Conservation (phyloP, 2,888 invertebrate genomes). For the Cheilosia variabilis region DNA sequence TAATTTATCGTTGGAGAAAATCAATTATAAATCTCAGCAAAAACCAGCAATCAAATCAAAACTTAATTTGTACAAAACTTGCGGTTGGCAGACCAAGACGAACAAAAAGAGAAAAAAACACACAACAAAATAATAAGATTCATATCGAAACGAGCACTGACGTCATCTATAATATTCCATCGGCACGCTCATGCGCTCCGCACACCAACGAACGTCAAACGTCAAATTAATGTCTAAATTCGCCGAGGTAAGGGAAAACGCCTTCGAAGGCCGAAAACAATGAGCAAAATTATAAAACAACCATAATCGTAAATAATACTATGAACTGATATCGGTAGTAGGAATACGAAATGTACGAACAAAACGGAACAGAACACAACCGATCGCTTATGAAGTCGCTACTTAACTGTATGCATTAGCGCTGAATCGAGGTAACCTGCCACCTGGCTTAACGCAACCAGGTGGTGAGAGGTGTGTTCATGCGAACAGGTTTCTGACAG, state of each 20-base stretch:
- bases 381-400: slow-evolving; percentile 61
- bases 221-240: slow-evolving; percentile 28
- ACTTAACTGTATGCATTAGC: slow-evolving; percentile 60
- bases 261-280: slow-evolving; percentile 20
- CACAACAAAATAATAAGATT: slow-evolving; percentile 17
- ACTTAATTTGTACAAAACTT: slow-evolving; percentile 58
- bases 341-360: slow-evolving; percentile 26
- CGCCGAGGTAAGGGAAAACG: slow-evolving; percentile 25
- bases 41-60: slow-evolving; percentile 53
- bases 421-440: slow-evolving; percentile 58
- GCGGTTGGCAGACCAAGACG: slow-evolving; percentile 21
- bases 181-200: slow-evolving; percentile 15
- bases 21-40: slow-evolving; percentile 47
- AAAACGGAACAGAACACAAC: slow-evolving; percentile 63
- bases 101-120: slow-evolving; percentile 1
- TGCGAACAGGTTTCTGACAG: slow-evolving; percentile 51
- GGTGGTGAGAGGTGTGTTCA: slow-evolving; percentile 66
- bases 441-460: slow-evolving; percentile 57
- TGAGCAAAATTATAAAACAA: slow-evolving; percentile 8
- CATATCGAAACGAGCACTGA: slow-evolving; percentile 42
- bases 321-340: background rate
- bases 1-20: slow-evolving; percentile 33
- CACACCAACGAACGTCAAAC: slow-evolving; percentile 9
- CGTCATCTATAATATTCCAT: slow-evolving; percentile 33
- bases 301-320: background rate